Base-by-base conservation (phyloP, 2,797 vertebrate genomes). In the Microchirus variegatus region DNA sequence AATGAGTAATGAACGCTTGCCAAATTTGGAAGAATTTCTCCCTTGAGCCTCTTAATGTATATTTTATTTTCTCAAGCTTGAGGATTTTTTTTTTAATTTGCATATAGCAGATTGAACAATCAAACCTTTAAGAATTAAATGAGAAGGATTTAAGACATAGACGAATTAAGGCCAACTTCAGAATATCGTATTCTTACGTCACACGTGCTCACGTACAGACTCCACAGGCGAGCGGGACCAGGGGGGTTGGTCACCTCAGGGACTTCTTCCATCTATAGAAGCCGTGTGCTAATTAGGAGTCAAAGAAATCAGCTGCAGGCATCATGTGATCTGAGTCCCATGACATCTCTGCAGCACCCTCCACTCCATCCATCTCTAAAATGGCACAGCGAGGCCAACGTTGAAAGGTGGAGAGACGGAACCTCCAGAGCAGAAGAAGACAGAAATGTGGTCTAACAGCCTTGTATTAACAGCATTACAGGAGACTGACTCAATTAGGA, bases 301-400 rank as follows among this genome's bases (percentile, higher is more conserved):
- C 80, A 86, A 79, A 79, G 40, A 75, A 76, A 63, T 80, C 70
- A 63, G 66, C 84, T 60, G 56, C 68, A 75, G 77, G 76, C 63
- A 47, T 73, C 83, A 81, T 58, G 64, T 80, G 83, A 84, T 76
- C 74, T 37, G 37, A 48, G 49, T 87, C 68, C 74, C 53, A 41
- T 85, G 76, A 74, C 74, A 72, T 71, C 41, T 41, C 53, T 60
- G 49, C 58, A 52, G 17, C 53, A 31, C 45, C 59, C 53, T 35
- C 14, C 48, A 13, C 19, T 57, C 57, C 16, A 57, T 31, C 43
- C 31, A 58, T 49, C 53, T 53, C 70, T 35, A 66, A 80, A 71
- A 70, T 47, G 55, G 66, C 64, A 63, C 48, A 46, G 47, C 59
- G 10, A 18, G 50, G 77, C 26, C 53, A 49, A 68, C 74, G 70